Percentiles rank a stretch among this genome's conserved stretches.
Conservation (phyloP, 2,113 vertebrate species). For the Quiscalus mexicanus region DNA sequence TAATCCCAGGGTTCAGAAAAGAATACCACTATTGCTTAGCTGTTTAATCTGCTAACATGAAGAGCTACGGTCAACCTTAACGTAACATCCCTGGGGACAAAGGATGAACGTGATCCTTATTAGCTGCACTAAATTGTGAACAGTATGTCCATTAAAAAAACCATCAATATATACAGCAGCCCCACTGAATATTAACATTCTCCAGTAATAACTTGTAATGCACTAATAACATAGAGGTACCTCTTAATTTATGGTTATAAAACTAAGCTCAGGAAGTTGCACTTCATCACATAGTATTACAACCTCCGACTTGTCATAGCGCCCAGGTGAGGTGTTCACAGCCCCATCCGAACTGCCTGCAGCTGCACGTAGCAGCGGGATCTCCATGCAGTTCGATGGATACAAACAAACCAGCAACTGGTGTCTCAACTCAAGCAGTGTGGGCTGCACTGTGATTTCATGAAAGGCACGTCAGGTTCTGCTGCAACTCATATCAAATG, state of each 20-base stretch:
- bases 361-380: neutral
- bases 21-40: slow-evolving; percentile 28
- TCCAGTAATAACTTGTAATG: slow-evolving; percentile 19
- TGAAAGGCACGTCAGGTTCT: neutral
- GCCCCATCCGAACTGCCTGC: neutral
- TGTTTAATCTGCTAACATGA: slow-evolving; percentile 38
- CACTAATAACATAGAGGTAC: slow-evolving; percentile 20
- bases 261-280: slow-evolving; percentile 12
- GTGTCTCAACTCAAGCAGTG: neutral
- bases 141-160: neutral
- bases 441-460: neutral
- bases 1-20: slow-evolving; percentile 34
- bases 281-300: neutral
- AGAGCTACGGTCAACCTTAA: neutral
- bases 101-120: slow-evolving; percentile 29
- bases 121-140: slow-evolving; percentile 1
- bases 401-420: neutral
- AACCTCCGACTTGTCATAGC: neutral
- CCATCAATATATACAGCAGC: neutral
- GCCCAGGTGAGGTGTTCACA: neutral
- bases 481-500: neutral
- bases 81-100: neutral
- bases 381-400: neutral
- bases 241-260: slow-evolving; percentile 51
- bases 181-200: slow-evolving; percentile 24